Evolutionary conservation across 2,113 vertebrate species (phyloP), one percentile per base, ranked within the genome.

Genomic region (Lycocorax pyrrhopterus): DNA sequence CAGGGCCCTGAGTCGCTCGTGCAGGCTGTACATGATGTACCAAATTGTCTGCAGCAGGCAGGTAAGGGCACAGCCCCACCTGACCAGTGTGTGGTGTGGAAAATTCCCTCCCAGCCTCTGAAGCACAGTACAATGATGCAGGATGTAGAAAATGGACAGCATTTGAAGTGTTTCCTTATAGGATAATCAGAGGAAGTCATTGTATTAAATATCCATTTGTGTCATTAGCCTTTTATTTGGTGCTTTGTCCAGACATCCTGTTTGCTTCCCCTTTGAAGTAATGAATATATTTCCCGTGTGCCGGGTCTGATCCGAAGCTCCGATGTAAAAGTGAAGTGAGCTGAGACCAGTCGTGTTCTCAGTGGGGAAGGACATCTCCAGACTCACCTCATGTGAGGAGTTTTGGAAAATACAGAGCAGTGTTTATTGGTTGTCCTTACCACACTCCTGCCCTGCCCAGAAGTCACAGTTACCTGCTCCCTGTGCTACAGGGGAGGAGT

Each of bases 121-220:
- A 52, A 75, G 69, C 41, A 5, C 12, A 2, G 44, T 84, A 9
- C 43, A 71, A 1, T 16, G 89, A 43, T 90, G 86, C 93, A 97
- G 95, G 91, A 96, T 93, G 89, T 88, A 94, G 86, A 71, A 94
- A 96, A 94, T 78, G 94, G 84, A 49, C 86, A 89, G 80, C 80
- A 76, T 89, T 72, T 95, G 96, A 95, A 97, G 94, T 97, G 96
- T 97, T 97, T 95, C 94, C 94, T 94, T 91, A 87, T 94, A 96
- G 94, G 91, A 94, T 96, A 96, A 96, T 97, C 87, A 33, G 95
- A 96, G 96, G 96, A 96, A 97, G 93, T 97, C 94, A 89, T 96
- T 95, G 94, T 96, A 95, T 96, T 97, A 96, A 96, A 97, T 96
- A 95, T 93, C 95, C 95, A 97, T 95, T 96, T 96, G 96, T 97